These are phyloP conservation scores for Polyodon spathula DNA, from an alignment of 2,113 vertebrate species.

Conservation along the genomic window DNA sequence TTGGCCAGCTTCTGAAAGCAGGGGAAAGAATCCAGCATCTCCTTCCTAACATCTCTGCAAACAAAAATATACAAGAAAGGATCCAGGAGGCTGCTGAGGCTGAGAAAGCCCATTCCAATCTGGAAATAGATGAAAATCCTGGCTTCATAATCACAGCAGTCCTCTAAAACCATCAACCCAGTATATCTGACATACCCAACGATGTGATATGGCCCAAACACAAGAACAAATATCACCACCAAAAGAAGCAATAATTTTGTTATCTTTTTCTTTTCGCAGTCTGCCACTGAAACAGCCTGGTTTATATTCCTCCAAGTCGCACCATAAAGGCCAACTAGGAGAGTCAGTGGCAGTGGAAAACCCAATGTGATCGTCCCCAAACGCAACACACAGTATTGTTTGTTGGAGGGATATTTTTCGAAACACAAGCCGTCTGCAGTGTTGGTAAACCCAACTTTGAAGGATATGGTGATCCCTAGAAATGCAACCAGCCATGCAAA, in stretches of 20 bases:
- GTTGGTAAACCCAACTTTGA: not conserved
- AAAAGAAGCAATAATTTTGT: constrained; percentile 8
- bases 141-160: not conserved
- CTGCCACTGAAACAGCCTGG: constrained; percentile 9
- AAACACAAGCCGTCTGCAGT: not conserved
- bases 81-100: constrained; percentile 9
- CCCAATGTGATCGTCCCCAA: not conserved
- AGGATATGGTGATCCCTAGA: not conserved
- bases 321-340: not conserved
- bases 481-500: not conserved
- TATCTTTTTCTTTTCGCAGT: constrained; percentile 14
- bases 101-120: constrained; percentile 14
- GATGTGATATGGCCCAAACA: constrained; percentile 16
- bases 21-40: not conserved
- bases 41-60: constrained; percentile 5
- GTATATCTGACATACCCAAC: constrained; percentile 9
- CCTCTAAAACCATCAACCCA: not conserved
- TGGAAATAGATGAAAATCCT: constrained; percentile 6
- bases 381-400: not conserved
- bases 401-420: not conserved
- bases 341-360: constrained; percentile 13
- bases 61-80: constrained; percentile 24
- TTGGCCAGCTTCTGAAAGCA: not conserved
- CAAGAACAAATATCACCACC: constrained; percentile 12
- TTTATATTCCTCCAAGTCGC: not conserved